Evolutionary conservation across 1,140 invertebrate genomes (phyloP), one percentile per base, ranked within the genome.

Genomic region (Diploscapter pachys): DNA sequence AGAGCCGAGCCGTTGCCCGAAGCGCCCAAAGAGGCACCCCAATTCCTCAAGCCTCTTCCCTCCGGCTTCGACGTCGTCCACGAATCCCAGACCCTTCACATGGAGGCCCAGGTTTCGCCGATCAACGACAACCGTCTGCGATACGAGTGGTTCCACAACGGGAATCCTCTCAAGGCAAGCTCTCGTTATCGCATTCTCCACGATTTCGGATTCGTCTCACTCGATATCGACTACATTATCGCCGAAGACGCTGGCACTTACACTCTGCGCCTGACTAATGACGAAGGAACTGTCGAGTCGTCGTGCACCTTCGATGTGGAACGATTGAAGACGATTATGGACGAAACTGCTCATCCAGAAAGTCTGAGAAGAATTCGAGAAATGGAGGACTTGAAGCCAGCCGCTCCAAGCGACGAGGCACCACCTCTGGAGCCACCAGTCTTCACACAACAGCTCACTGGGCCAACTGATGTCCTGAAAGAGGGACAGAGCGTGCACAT

Each of bases 71-170:
- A 81, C 31, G 73, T 63, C 8, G 76, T 82, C n/a, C 74, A 85
- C 57, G 83, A 84, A 66, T 81, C 82, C 8, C 80, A 80, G 50
- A 75, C 80, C n/a, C 67, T 84, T 53, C 83, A 85, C 78, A 71
- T 84, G 52, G 83, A 84, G 49, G 83, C 83, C n/a, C 83, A 84
- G 70, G 79, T 80, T 63, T 72, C 73, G 3, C 83, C 83, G 51
- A 75, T 80, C 56, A 80, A 85, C 71, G 82, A 83, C 69, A 83
- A 82, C 49, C 53, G 56, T 59, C 72, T 79, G 51, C 70, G 80
- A 51, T 93, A 98, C 51, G 94, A 98, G 89, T 99, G 95, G 95
- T 95, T 95, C 89, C 96, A 93, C 82, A 95, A 99, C 86, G 92
- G 92, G 55, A 91, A 96, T 86, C 83, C 90, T 0, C 89, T 96